These are phyloP conservation scores for Labia minor DNA, from an alignment of 2,888 invertebrate species.

Conservation along the genomic window DNA sequence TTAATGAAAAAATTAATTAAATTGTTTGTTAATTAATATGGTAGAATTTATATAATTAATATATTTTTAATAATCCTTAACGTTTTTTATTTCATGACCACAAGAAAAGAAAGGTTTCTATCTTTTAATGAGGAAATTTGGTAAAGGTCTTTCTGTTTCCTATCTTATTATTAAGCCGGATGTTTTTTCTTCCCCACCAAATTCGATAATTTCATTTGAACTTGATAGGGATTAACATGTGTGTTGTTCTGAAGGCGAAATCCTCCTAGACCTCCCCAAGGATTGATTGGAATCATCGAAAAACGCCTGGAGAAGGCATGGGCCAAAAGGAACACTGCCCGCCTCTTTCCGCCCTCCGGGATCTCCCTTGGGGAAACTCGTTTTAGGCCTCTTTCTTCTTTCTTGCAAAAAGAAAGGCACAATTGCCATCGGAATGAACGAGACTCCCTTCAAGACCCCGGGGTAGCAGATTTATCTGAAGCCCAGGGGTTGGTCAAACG, in stretches of 20 bases:
- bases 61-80: too few relatives aligned
- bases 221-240: not conserved
- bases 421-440: not conserved
- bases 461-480: not conserved
- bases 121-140: too few relatives aligned
- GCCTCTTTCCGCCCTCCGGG: not conserved
- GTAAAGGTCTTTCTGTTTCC: too few relatives aligned
- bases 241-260: not conserved
- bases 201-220: not conserved
- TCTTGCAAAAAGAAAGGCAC: not conserved
- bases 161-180: too few relatives aligned
- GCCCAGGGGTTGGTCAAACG: slow-evolving; percentile 7
- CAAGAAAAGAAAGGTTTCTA: too few relatives aligned
- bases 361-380: slow-evolving; percentile 2
- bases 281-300: not conserved
- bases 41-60: too few relatives aligned
- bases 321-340: not conserved
- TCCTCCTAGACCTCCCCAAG: not conserved
- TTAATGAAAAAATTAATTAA: too few relatives aligned
- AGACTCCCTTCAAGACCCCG: not conserved
- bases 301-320: not conserved
- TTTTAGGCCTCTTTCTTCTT: not conserved
- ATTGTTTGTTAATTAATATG: too few relatives aligned
- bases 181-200: too few relatives aligned
- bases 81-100: too few relatives aligned